These are phyloP conservation scores for Sclerodermus sp. DNA, from an alignment of 2,888 invertebrate genomes.

Conservation along the genomic window DNA sequence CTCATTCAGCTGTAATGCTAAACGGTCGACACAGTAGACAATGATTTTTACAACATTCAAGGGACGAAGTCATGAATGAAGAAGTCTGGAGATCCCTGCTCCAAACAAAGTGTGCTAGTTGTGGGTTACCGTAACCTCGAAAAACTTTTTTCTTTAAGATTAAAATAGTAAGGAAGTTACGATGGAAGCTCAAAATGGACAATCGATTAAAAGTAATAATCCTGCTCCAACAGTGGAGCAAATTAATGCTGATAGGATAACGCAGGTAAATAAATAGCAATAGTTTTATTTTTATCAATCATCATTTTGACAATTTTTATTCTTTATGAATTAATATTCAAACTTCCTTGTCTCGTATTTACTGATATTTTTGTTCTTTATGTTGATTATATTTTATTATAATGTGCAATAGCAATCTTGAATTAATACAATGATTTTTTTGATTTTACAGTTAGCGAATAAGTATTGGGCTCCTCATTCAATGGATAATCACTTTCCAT, in stretches of 20 bases:
- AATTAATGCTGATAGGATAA: slow-evolving; percentile 87
- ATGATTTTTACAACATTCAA: too few relatives aligned
- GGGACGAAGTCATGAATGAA: too few relatives aligned
- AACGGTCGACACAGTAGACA: too few relatives aligned
- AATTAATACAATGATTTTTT: slow-evolving; percentile 16
- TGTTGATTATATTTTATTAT: neutral
- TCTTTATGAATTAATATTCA: too few relatives aligned
- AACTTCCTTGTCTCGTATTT: slow-evolving; percentile 36
- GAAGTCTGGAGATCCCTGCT: too few relatives aligned
- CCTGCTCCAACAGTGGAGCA: slow-evolving; percentile 83
- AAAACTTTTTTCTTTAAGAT: neutral
- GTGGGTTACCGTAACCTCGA: too few relatives aligned
- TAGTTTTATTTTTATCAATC: too few relatives aligned
- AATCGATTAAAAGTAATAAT: slow-evolving; percentile 50
- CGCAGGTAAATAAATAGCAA: too few relatives aligned
- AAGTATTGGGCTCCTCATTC: slow-evolving; percentile 93
- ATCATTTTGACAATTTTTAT: too few relatives aligned
- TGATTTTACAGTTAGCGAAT: slow-evolving; percentile 82
- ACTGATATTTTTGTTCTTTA: slow-evolving; percentile 1
- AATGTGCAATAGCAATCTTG: slow-evolving; percentile 4
- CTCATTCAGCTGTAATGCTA: too few relatives aligned
- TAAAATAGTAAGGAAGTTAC: neutral
- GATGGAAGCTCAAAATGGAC: slow-evolving; percentile 43
- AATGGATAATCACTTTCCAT: slow-evolving; percentile 70
- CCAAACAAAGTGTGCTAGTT: too few relatives aligned